phyloP scores from a whole-genome alignment of 2,888 invertebrate species.

The Amphipyra tragopoginis region DNA sequence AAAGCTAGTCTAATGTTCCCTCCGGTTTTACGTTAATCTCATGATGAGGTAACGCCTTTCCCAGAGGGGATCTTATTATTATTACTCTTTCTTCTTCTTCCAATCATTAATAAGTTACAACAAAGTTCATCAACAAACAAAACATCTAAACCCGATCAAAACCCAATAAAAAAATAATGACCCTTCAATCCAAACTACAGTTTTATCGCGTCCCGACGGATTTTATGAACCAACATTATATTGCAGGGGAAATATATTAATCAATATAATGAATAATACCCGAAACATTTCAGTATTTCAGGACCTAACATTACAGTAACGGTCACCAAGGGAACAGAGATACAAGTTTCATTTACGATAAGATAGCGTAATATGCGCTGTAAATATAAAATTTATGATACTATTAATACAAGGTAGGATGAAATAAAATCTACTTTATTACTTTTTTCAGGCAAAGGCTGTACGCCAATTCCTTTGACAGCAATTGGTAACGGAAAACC shows the following conservation, averaged over 20 bases:
- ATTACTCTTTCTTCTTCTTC: too few species aligned
- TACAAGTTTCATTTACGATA: slow-evolving; percentile 60
- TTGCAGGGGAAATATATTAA: slow-evolving; percentile 12
- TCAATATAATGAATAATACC: slow-evolving; percentile 33
- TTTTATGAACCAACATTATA: slow-evolving; percentile 14
- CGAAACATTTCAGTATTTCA: slow-evolving; percentile 38
- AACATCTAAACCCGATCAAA: slow-evolving; percentile 7
- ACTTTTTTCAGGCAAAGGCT: slow-evolving; percentile 30
- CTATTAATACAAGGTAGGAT: slow-evolving; percentile 47
- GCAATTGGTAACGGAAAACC: slow-evolving; percentile 28
- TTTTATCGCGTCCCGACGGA: slow-evolving; percentile 20
- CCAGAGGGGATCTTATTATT: too few species aligned
- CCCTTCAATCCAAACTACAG: slow-evolving; percentile 20
- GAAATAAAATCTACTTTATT: slow-evolving; percentile 45
- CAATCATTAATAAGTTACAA: too few species aligned
- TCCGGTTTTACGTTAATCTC: too few species aligned
- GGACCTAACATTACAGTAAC: slow-evolving; percentile 44
- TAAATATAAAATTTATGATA: slow-evolving; percentile 65
- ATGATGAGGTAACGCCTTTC: too few species aligned
- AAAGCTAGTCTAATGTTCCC: too few species aligned
- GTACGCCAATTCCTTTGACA: slow-evolving; percentile 39
- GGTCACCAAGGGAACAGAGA: slow-evolving; percentile 52
- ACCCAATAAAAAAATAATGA: slow-evolving; percentile 26
- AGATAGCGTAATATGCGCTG: slow-evolving; percentile 58
- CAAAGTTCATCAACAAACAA: slow-evolving; percentile 8